Evolutionary conservation across 2,113 vertebrate species (phyloP).

Genomic region (Gymnorhina tibicen): DNA sequence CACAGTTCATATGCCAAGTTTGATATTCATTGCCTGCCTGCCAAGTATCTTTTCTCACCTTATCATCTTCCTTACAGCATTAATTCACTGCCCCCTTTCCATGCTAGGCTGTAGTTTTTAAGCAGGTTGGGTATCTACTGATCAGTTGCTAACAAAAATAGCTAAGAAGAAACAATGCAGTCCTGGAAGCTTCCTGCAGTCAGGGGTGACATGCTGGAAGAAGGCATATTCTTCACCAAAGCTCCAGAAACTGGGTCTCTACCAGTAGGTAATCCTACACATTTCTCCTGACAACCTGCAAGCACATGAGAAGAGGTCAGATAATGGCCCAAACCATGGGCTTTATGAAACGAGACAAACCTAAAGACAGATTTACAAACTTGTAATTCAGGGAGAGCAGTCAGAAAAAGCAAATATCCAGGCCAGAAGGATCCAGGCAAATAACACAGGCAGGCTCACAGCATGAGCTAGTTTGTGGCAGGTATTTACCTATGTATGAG

Average conservation of each 20-base stretch:
- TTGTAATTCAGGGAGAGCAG: not conserved
- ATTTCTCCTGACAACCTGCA: not conserved
- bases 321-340: not conserved
- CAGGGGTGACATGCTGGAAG: not conserved
- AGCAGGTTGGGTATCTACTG: not conserved
- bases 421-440: not conserved
- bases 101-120: not conserved
- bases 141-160: not conserved
- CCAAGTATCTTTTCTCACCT: not conserved
- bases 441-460: not conserved
- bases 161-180: not conserved
- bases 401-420: not conserved
- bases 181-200: not conserved
- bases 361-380: not conserved
- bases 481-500: not conserved
- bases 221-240: not conserved
- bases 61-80: not conserved
- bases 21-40: not conserved
- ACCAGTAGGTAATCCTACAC: not conserved
- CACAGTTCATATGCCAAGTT: not conserved
- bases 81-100: not conserved
- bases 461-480: not conserved
- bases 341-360: not conserved
- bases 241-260: not conserved
- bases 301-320: not conserved